Evolutionary conservation across 2,797 vertebrate species (phyloP).

Genomic region (Clarias platycephalus): DNA sequence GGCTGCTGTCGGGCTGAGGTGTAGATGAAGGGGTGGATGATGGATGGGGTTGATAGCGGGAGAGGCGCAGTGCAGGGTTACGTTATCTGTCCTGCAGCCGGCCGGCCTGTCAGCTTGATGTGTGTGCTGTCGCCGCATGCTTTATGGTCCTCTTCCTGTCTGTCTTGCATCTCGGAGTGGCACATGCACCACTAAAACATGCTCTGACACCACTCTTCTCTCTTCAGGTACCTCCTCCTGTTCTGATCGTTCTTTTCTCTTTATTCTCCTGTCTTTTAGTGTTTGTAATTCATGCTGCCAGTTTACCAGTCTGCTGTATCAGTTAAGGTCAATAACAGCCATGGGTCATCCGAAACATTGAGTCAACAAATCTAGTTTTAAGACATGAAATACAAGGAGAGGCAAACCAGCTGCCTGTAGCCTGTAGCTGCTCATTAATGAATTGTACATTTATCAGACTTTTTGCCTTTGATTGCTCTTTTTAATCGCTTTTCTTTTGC

Average conservation of each 20-base stretch:
- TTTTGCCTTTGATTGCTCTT: constrained; percentile 85
- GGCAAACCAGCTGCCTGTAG: constrained; percentile 60
- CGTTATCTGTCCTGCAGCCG: constrained; percentile 80
- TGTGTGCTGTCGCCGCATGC: constrained; percentile 79
- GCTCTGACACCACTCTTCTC: constrained; percentile 34
- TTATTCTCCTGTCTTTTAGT: background rate
- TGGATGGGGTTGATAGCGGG: constrained; percentile 78
- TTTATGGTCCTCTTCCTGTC: constrained; percentile 77
- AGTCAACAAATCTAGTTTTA: background rate
- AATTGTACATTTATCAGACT: constrained; percentile 84
- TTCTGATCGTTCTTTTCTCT: constrained; percentile 21
- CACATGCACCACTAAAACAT: constrained; percentile 66
- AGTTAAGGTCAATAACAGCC: background rate
- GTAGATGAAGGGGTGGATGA: constrained; percentile 73
- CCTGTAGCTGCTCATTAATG: constrained; percentile 87
- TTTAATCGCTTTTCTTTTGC: constrained; percentile 84
- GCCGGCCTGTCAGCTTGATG: constrained; percentile 79
- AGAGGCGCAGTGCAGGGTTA: constrained; percentile 62
- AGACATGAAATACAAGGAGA: background rate
- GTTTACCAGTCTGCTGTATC: background rate
- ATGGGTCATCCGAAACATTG: background rate
- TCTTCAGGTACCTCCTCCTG: constrained; percentile 11
- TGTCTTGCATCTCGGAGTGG: constrained; percentile 69
- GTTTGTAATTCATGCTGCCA: constrained; percentile 22
- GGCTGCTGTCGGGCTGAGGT: constrained; percentile 51